Percentiles rank a stretch among this genome's conserved stretches.
Evolutionary conservation across 2,888 invertebrate genomes (phyloP).

Genomic region (Apocheima hispidaria): DNA sequence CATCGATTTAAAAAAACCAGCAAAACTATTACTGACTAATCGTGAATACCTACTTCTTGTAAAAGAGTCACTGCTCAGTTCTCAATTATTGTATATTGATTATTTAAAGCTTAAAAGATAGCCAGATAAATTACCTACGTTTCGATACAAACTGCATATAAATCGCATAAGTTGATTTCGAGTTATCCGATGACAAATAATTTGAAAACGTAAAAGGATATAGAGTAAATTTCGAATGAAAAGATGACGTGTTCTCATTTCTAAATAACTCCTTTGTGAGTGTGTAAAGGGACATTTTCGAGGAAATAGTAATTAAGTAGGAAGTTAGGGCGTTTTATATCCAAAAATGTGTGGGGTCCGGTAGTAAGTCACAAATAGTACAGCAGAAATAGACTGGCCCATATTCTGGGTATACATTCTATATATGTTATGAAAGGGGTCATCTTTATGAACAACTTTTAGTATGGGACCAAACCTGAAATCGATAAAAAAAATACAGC

Average conservation of each 20-base stretch:
- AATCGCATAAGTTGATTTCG: not conserved
- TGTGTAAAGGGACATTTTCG: not conserved
- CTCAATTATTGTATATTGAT: not conserved
- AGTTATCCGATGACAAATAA: not conserved
- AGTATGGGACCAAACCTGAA: too few relatives aligned
- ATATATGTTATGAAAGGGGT: too few relatives aligned
- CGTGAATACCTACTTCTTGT: too few relatives aligned
- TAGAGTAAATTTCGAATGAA: not conserved
- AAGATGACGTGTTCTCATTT: constrained; percentile 1
- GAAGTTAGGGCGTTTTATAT: not conserved
- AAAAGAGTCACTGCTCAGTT: not conserved
- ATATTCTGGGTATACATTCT: not conserved
- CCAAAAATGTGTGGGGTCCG: not conserved
- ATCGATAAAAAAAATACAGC: too few relatives aligned
- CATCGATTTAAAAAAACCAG: not conserved
- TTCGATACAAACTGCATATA: not conserved
- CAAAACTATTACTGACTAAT: too few relatives aligned
- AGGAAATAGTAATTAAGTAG: constrained; percentile 3
- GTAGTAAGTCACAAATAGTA: not conserved
- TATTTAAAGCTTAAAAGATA: not conserved
- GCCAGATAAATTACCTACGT: not conserved
- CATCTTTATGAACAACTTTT: too few relatives aligned
- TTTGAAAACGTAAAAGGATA: not conserved
- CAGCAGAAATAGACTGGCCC: too few relatives aligned
- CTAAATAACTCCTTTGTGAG: not conserved